Conservation (phyloP, 2,888 invertebrate species). For the Cataglyphis rosenhaueri region DNA sequence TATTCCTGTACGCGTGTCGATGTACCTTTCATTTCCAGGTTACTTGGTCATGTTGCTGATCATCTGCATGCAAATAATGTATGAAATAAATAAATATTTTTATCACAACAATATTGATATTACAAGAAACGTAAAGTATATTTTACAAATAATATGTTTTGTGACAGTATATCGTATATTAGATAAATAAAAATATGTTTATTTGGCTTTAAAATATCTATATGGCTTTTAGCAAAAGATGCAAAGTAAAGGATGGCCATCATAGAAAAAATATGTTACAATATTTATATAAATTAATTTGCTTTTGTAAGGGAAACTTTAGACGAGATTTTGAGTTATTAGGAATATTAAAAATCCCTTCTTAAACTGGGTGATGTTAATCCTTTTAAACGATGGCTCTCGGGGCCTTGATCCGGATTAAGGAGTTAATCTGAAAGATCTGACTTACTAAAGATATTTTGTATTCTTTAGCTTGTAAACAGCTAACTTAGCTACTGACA, state of each 20-base stretch:
- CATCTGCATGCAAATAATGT: conserved; percentile 69
- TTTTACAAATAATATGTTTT: not conserved
- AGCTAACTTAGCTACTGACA: conserved; percentile 14
- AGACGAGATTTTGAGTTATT: not conserved
- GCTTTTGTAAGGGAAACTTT: not conserved
- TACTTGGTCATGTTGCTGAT: conserved; percentile 79
- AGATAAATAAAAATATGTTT: conserved; percentile 1
- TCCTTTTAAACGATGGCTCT: conserved; percentile 49
- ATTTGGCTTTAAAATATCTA: not conserved
- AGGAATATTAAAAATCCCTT: not conserved
- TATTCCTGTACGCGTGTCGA: conserved; percentile 76
- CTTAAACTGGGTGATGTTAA: conserved; percentile 40
- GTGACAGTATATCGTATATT: not conserved
- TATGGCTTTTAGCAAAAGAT: not conserved
- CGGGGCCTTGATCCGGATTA: conserved; percentile 64
- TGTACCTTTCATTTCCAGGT: conserved; percentile 79
- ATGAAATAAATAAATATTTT: conserved; percentile 3
- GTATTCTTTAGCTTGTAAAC: conserved; percentile 9
- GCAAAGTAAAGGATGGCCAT: not conserved
- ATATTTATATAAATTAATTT: not conserved
- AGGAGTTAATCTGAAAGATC: not conserved
- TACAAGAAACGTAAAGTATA: not conserved
- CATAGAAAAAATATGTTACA: not conserved
- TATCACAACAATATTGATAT: not conserved
- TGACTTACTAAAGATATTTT: conserved; percentile 5